Base-by-base conservation (phyloP, 2,888 invertebrate genomes). In the Tetranychus piercei region DNA sequence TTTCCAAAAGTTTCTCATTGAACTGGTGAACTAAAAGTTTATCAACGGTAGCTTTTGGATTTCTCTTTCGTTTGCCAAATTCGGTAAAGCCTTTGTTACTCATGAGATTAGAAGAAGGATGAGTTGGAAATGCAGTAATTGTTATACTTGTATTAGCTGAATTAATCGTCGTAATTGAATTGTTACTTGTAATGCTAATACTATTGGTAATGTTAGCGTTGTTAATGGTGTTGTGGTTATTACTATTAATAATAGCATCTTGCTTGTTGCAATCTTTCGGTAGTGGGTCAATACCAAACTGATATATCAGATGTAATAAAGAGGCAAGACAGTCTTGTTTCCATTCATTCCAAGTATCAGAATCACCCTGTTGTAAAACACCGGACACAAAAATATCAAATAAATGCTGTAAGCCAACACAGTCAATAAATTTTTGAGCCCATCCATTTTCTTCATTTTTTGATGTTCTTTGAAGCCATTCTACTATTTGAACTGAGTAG, bases 401-500 rank as follows among this genome's bases (percentile, higher is more conserved):
- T 55, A 94, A 84, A 83, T 93, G 89, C 76, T 90, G 86, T 78
- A 95, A 83, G 1, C 94, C 94, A 18, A 94, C 94, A 79, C 90
- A 89, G 80, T 89, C 89, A 55, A 93, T 89, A 81, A 94, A 94
- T 78, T 88, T 83, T 77, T 88, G 88, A 76, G 88, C 88, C 92
- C 92, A 92, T 23, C 69, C 44, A 44, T 73, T 66, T 6, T 80
- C 79, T 71, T 67, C 66, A 71, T 74, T 64, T 71, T 75, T 76
- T 5, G 64, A 72, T 4, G 73, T 79, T 65, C 83, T 83, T 77
- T 86, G 86, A 43, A 91, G 83, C 65, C 88, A 88, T 81, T 91
- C 91, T 0, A 94, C 90, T 78, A 94, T 94, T 82, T 94, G 93
- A 76, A 94, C 83, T 0, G 92, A 92, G 82, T 95, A 95, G 92